phyloP scores from a whole-genome alignment of 2,888 invertebrate genomes.

The Camponotus fellah region DNA sequence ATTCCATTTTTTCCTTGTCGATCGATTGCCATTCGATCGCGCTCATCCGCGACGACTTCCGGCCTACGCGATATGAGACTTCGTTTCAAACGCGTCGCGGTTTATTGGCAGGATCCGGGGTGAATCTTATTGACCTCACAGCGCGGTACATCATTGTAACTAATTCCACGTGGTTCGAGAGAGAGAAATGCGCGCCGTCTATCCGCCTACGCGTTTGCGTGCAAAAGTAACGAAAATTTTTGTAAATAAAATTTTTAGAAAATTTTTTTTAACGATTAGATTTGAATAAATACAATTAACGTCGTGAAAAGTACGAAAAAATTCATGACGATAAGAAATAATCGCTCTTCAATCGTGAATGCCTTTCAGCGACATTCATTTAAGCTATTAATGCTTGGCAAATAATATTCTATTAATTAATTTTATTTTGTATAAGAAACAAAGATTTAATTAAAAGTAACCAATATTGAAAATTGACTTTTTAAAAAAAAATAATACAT shows the following conservation, averaged over 20 bases:
- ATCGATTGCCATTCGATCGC: constrained; percentile 27
- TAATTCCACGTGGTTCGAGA: constrained; percentile 12
- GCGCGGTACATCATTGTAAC: constrained; percentile 22
- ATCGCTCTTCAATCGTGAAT: not conserved
- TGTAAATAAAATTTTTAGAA: no score
- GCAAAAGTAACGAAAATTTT: not conserved
- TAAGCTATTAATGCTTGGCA: not conserved
- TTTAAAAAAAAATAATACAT: not conserved
- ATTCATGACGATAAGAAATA: not conserved
- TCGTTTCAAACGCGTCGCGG: constrained; percentile 14
- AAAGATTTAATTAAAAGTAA: constrained; percentile 15
- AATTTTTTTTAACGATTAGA: not conserved
- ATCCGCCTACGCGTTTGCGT: not conserved
- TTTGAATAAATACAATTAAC: not conserved
- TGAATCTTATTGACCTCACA: constrained; percentile 51
- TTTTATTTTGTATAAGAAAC: not conserved
- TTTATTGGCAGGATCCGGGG: constrained; percentile 42
- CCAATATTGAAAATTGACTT: not conserved
- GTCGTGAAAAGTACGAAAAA: not conserved
- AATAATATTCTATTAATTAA: not conserved
- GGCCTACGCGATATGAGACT: constrained; percentile 43
- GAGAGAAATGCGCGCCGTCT: not conserved
- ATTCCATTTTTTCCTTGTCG: not conserved
- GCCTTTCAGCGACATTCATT: not conserved
- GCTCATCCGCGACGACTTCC: constrained; percentile 43